phyloP scores from a whole-genome alignment of 53 echinoderm and acorn worm species.

The Crossaster papposus region DNA sequence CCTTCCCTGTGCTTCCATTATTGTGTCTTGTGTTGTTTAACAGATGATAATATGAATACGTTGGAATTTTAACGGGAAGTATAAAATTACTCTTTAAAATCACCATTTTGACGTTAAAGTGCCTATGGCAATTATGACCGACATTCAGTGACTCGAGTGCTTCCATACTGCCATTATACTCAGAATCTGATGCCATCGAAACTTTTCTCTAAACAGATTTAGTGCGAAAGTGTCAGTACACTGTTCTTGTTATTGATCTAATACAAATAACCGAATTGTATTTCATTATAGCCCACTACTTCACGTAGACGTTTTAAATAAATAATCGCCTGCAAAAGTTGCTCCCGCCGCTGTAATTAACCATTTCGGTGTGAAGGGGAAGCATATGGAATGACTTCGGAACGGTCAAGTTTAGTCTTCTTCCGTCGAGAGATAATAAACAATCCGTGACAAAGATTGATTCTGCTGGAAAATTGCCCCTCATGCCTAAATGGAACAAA shows the following conservation, averaged over 20 bases:
- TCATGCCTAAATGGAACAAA: conserved; percentile 42
- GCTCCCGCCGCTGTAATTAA: conserved; percentile 16
- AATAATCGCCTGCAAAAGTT: conserved; percentile 27
- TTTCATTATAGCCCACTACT: background rate
- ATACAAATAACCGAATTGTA: background rate
- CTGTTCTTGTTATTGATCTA: background rate
- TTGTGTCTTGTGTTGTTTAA: no score
- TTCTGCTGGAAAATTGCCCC: background rate
- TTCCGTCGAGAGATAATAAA: conserved; percentile 21
- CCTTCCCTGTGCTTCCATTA: no score
- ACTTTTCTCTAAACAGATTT: background rate
- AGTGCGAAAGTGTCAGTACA: background rate
- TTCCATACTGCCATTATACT: background rate
- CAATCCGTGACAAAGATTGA: conserved; percentile 39
- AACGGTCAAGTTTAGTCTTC: background rate
- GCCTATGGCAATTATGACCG: background rate
- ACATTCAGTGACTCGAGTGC: background rate
- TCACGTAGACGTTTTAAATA: conserved; percentile 20
- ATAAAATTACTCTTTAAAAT: no score
- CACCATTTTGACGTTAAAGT: no score
- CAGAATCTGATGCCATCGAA: background rate
- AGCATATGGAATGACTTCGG: conserved; percentile 27
- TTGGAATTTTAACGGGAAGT: no score
- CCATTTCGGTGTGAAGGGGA: conserved; percentile 9
- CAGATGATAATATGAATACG: no score